phyloP scores from a whole-genome alignment of 1,140 invertebrate species.

The Ips typographus region DNA sequence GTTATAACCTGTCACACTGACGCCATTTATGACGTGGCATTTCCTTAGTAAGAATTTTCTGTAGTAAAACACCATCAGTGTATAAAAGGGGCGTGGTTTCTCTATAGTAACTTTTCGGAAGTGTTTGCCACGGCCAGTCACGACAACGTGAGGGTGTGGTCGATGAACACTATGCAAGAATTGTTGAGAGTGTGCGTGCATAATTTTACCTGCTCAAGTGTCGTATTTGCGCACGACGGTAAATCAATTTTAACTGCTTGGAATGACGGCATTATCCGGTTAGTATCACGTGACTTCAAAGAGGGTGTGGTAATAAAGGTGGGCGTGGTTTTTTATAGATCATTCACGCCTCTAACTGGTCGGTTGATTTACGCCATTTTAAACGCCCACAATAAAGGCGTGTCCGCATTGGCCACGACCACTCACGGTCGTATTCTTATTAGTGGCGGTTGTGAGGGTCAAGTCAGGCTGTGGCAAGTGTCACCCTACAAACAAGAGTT shows the following conservation, averaged over 20 bases:
- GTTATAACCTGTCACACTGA: constrained; percentile 80
- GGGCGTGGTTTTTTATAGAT: neutral
- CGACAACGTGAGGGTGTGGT: constrained; percentile 85
- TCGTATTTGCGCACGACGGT: constrained; percentile 78
- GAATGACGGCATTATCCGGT: constrained; percentile 85
- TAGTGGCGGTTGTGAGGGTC: constrained; percentile 86
- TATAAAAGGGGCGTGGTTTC: constrained; percentile 1
- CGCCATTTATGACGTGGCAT: constrained; percentile 78
- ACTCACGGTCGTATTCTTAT: constrained; percentile 71
- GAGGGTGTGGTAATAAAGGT: neutral
- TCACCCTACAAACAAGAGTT: constrained; percentile 64
- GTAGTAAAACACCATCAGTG: neutral
- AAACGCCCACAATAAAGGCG: constrained; percentile 85
- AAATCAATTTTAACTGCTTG: constrained; percentile 74
- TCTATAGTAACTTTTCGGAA: constrained; percentile 67
- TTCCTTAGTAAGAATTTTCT: constrained; percentile 69
- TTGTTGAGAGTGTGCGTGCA: constrained; percentile 78
- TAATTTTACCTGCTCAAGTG: constrained; percentile 80
- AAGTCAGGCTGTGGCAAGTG: constrained; percentile 76
- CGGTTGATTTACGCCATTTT: constrained; percentile 75
- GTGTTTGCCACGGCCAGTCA: constrained; percentile 84
- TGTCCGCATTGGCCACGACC: constrained; percentile 74
- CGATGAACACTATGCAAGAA: constrained; percentile 71
- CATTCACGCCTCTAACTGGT: constrained; percentile 82
- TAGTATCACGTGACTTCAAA: neutral